Conservation (phyloP, 2,888 invertebrate genomes). For the Pterobdella sp. region DNA sequence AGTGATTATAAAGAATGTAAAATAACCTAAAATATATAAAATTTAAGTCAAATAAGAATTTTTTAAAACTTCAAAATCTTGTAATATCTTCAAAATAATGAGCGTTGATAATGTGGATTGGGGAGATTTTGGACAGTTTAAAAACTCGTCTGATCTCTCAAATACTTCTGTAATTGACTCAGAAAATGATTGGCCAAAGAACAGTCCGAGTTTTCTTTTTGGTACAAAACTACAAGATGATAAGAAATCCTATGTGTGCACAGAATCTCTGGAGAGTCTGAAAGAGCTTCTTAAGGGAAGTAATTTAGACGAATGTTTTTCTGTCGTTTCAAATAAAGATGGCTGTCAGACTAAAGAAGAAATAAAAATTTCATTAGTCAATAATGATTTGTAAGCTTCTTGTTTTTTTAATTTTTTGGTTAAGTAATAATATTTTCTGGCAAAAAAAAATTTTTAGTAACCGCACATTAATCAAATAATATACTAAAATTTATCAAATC, state of each 20-base stretch:
- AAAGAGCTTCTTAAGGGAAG: neutral
- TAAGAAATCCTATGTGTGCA: neutral
- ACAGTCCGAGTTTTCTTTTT: slow-evolving; percentile 17
- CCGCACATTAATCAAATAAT: neutral
- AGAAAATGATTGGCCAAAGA: slow-evolving; percentile 13
- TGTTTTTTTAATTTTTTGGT: neutral
- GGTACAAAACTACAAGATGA: neutral
- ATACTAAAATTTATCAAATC: neutral
- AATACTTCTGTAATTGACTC: neutral
- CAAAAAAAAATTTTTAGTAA: neutral
- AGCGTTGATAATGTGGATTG: neutral
- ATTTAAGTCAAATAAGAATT: too few species aligned
- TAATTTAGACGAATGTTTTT: neutral
- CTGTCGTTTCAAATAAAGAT: neutral
- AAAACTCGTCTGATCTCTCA: neutral
- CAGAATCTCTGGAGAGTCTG: neutral
- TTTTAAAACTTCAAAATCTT: too few species aligned
- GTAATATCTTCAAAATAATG: too few species aligned
- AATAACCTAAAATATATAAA: too few species aligned
- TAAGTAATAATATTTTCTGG: neutral
- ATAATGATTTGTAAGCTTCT: neutral
- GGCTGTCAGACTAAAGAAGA: neutral
- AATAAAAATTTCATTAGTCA: neutral
- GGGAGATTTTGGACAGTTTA: slow-evolving; percentile 5
- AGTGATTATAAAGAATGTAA: too few species aligned